Conservation (phyloP, 2,113 vertebrate species). For the Dicaeum eximium region DNA sequence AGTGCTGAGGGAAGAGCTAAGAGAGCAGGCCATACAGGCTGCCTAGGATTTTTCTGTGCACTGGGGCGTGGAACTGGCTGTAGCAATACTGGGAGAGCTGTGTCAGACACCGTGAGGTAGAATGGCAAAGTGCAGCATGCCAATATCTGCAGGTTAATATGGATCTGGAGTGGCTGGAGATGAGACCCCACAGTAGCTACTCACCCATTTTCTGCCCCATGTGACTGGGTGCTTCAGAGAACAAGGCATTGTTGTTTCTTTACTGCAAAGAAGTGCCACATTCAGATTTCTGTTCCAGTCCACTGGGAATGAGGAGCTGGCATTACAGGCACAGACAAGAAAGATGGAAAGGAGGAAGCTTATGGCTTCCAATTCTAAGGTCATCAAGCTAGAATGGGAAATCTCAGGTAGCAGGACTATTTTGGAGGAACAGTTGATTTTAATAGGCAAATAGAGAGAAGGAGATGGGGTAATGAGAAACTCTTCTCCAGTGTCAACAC, state of each 20-base stretch:
- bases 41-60: not conserved
- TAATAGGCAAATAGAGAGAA: slow-evolving; percentile 18
- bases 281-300: not conserved
- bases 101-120: not conserved
- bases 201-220: not conserved
- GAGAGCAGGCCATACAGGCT: not conserved
- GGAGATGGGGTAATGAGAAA: not conserved
- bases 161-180: not conserved
- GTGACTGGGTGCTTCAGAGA: not conserved
- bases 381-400: slow-evolving; percentile 67
- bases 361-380: slow-evolving; percentile 58
- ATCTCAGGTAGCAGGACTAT: slow-evolving; percentile 63
- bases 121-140: not conserved
- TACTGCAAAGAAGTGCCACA: not conserved
- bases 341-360: slow-evolving; percentile 73
- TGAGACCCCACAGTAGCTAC: not conserved
- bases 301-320: not conserved
- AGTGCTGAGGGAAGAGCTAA: not conserved
- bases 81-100: not conserved
- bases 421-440: slow-evolving; percentile 75
- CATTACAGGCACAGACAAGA: slow-evolving; percentile 46
- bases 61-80: not conserved
- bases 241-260: not conserved
- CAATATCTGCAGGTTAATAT: not conserved
- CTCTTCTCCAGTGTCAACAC: not conserved